Base-by-base conservation (phyloP, 2,113 vertebrate species). In the Actenoides lindsayi region DNA sequence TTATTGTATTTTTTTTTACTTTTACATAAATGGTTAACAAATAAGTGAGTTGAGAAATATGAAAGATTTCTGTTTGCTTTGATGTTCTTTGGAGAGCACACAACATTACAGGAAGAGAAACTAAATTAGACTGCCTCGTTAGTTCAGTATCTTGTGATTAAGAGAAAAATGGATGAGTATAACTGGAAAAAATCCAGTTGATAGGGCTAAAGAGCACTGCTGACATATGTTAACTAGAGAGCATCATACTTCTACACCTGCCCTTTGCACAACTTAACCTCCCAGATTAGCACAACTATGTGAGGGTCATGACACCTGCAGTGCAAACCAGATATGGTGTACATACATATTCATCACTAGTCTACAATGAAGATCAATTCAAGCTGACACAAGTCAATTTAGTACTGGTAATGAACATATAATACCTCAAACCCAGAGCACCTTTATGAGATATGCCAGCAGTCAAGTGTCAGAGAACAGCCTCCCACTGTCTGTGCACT, bases 241-340 rank as follows among this genome's bases (percentile, higher is more conserved):
- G 46, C 56, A 84, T 4, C 11, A 37, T 11, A 11, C 19, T 77
- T 46, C 20, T 17, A 20, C 42, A 53, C 28, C n/a, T 80, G 79
- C 7, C 27, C 50, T 93, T 51, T 51, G 42, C 30, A n/a, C 48
- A 53, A 24, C 5, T 67, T 8, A 64, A 50, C 60, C 39, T 41
- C 19, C 23, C 42, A 14, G 57, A 33, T 8, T 16, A 71, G 48
- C 12, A 19, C 57, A 27, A 7, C 16, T 4, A 7, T 3, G 35
- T 6, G 68, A 88, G 59, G 71, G 31, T 12, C 18, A 11, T 7
- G 77, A 67, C 30, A 64, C 14, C 74, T 11, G 39, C 35, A 16
- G 42, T 1, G n/a, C 71, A n/a, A 8, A 30, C 5, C 59, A 41
- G 54, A 5, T 2, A 39, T 0, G 3, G 6, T 35, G 35, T 33